These are phyloP conservation scores for Meliscaeva auricollis DNA, from an alignment of 2,888 invertebrate genomes.

Conservation along the genomic window DNA sequence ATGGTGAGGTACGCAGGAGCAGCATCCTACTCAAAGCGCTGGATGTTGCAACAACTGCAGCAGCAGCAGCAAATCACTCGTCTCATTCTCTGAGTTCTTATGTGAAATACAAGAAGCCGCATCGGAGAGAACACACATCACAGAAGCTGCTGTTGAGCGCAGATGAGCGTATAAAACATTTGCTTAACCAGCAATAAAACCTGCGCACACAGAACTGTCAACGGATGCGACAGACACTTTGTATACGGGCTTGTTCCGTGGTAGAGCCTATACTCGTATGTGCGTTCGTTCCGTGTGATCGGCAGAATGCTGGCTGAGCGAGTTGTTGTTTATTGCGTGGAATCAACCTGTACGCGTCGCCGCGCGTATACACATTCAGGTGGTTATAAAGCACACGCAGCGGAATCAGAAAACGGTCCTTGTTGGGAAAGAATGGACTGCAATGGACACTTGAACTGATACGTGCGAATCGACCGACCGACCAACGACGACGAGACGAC, in stretches of 20 bases:
- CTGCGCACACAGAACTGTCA: conserved; percentile 75
- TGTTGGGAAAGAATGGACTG: conserved; percentile 42
- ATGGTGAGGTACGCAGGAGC: not conserved
- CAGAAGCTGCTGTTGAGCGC: conserved; percentile 69
- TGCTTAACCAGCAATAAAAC: conserved; percentile 76
- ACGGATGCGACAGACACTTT: conserved; percentile 76
- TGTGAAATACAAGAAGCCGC: conserved; percentile 64
- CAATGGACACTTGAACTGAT: conserved; percentile 42
- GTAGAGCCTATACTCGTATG: conserved; percentile 6
- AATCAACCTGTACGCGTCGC: conserved; percentile 65
- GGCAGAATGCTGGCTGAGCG: conserved; percentile 19
- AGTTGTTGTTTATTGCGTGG: conserved; percentile 70
- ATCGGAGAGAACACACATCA: conserved; percentile 47
- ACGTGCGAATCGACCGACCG: not conserved
- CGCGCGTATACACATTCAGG: conserved; percentile 24
- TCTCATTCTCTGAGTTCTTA: conserved; percentile 4
- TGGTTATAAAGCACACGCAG: conserved; percentile 74
- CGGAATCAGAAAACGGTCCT: conserved; percentile 61
- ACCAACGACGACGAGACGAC: not conserved
- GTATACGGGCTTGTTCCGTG: conserved; percentile 53
- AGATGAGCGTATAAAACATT: conserved; percentile 76
- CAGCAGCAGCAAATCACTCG: conserved; percentile 33
- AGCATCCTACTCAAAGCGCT: conserved; percentile 35
- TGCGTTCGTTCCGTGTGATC: conserved; percentile 31
- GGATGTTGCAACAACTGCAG: not conserved